These are phyloP conservation scores for Threskiornis aethiopicus DNA, from an alignment of 2,797 vertebrate genomes.

Conservation along the genomic window DNA sequence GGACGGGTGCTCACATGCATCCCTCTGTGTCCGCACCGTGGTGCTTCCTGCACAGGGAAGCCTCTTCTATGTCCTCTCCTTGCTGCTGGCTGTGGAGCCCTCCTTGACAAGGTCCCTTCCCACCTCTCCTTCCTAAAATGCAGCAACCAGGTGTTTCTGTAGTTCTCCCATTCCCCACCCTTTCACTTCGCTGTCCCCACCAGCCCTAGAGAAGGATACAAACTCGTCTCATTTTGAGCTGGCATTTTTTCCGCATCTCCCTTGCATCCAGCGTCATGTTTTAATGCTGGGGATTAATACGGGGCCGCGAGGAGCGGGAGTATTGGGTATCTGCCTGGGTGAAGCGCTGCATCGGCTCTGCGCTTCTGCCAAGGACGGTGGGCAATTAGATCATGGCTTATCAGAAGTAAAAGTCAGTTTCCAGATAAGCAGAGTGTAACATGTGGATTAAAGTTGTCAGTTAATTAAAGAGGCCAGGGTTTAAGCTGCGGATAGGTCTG, in stretches of 20 bases:
- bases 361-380: not conserved
- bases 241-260: not conserved
- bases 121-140: not conserved
- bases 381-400: not conserved
- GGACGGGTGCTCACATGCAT: not conserved
- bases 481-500: not conserved
- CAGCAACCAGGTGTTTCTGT: not conserved
- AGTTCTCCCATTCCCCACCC: not conserved
- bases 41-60: not conserved
- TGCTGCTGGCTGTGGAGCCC: not conserved
- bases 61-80: not conserved
- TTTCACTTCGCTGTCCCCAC: not conserved
- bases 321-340: not conserved
- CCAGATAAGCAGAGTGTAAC: not conserved
- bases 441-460: slow-evolving; percentile 27
- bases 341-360: not conserved
- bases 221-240: not conserved
- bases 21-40: not conserved
- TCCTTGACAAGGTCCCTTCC: not conserved
- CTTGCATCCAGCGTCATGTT: not conserved
- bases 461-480: slow-evolving; percentile 18
- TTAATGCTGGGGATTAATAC: not conserved
- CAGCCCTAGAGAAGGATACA: not conserved
- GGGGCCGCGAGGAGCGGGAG: fast-evolving
- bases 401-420: slow-evolving; percentile 21